Evolutionary conservation across 2,888 invertebrate genomes (phyloP), one percentile per base, ranked within the genome.

Genomic region (Sclerodermus sp.): DNA sequence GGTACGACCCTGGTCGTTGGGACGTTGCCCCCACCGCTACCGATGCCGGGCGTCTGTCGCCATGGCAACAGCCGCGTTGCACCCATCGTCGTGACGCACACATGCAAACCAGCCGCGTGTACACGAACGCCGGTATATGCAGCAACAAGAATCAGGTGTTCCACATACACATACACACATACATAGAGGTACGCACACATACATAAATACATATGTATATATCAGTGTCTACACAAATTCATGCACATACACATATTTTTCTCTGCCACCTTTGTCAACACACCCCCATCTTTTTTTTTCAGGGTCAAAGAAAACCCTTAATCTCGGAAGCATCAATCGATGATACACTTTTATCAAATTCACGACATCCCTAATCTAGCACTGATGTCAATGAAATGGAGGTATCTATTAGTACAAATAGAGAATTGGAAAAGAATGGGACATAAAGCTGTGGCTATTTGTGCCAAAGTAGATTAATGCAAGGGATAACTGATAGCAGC

Each of bases 41-140:
- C 68, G 72, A 70, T 71, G 74, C 71, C 76, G 74, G 76, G 79
- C 78, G 79, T 79, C 80, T 78, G 79, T 79, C 78, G 76, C 79
- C 79, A 78, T 78, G 76, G 79, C 74, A 77, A 80, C 80, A 74
- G 77, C 77, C 73, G 76, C 75, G 74, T 75, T 75, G 73, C 73
- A 71, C 71, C 74, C 71, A 75, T 73, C 70, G 67, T 56, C 55
- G 52, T 47, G 46, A 50, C 53, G 46, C 57, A 58, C 56, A 60
- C 49, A 59, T 50, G 53, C 57, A 55, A 55, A 57, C 40, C 29
- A 12, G 14, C 12, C 29, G 34, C 12, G 12, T 34, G 34, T 34
- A 34, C 13, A 34, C 12, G 10, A 34, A 12, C 13, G 13, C 34
- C 13, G 13, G 42, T 29, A 16, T 16, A 38, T 14, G 5, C 16